Evolutionary conservation across 2,888 invertebrate species (phyloP), one percentile per base, ranked within the genome.

Genomic region (Saturnia japonica): DNA sequence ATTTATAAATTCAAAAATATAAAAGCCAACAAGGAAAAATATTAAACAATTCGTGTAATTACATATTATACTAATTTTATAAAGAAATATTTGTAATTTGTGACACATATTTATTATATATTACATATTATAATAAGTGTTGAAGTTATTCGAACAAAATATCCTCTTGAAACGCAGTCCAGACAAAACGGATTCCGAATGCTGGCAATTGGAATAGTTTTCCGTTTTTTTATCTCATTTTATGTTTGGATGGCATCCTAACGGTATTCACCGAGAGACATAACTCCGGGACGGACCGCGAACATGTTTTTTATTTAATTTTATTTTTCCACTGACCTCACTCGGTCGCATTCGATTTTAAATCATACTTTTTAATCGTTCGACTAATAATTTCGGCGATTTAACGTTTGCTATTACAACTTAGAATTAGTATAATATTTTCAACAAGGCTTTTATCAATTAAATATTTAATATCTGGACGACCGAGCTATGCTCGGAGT

Each of bases 151-250:
- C 72, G 74, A 70, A 67, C 62, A 68, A 76, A 75, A 74, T 73
- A 71, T 70, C 69, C 72, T 67, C 71, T 71, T 70, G 69, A 85
- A 86, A 85, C 85, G 81, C 85, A 84, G 86, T 85, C 87, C 89
- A 89, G 86, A 89, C 92, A 93, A 93, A 93, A 93, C 88, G 92
- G 86, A 94, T 94, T 93, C 93, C 91, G 74, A 85, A 89, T 87
- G 86, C 90, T 91, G 93, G 91, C 94, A 93, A 93, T 94, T 94
- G 93, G 92, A 91, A 94, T 94, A 94, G 93, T 93, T 93, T 91
- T 87, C 83, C 83, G 82, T 83, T 86, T 87, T 85, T 83, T 78
- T 76, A 75, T 80, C 81, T 81, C 82, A 82, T 89, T 90, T 92
- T 88, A 84, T 85, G 85, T 83, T 82, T 82, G 81, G 84, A 85